These are phyloP conservation scores for Crax fasciolata DNA, from an alignment of 2,797 vertebrate species.

Conservation along the genomic window DNA sequence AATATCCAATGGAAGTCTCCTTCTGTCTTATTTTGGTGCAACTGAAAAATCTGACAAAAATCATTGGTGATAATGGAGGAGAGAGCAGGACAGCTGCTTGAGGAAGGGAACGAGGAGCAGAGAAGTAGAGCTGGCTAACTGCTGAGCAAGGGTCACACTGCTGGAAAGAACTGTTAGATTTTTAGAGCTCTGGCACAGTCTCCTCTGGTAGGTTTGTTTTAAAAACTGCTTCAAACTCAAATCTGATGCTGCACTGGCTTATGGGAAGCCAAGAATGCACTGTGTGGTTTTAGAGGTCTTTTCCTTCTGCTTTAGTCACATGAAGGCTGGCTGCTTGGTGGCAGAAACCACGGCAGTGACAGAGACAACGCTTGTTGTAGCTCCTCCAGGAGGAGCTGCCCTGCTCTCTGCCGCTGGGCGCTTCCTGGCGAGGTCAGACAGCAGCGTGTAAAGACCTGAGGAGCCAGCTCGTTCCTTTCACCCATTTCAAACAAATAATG, in stretches of 20 bases:
- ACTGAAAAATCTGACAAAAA: background rate
- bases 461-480: constrained; percentile 13
- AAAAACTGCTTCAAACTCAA: background rate
- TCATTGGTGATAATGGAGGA: background rate
- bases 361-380: background rate
- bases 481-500: background rate
- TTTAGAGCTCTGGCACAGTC: background rate
- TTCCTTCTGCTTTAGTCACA: background rate
- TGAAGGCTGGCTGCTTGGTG: background rate
- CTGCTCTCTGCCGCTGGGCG: background rate
- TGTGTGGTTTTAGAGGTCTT: background rate
- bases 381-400: background rate
- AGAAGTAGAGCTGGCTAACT: background rate
- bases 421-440: background rate
- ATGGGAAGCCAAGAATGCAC: background rate
- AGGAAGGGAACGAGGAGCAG: background rate
- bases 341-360: background rate
- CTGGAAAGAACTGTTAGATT: background rate
- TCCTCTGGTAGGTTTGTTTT: background rate
- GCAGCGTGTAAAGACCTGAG: background rate
- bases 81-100: background rate
- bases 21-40: background rate
- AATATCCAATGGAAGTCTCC: background rate
- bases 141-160: background rate
- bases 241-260: background rate